Conservation (phyloP, 2,113 vertebrate genomes). For the Lampris incognitus region DNA sequence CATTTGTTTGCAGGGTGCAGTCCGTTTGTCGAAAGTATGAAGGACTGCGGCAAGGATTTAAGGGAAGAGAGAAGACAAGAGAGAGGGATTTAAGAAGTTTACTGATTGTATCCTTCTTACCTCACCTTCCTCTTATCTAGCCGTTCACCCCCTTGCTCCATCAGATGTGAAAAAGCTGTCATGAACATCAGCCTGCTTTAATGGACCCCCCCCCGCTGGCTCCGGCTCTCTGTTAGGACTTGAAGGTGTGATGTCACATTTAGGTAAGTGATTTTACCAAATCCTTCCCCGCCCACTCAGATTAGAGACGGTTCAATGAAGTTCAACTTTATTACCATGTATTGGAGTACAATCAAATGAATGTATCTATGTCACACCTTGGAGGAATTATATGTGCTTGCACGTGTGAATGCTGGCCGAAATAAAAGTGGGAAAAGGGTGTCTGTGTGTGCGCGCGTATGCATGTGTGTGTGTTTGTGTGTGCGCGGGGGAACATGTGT, state of each 20-base stretch:
- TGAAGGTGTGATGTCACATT: background rate
- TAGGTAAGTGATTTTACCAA: background rate
- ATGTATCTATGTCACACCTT: background rate
- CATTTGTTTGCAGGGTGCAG: background rate
- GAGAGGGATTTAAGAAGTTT: background rate
- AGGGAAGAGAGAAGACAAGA: background rate
- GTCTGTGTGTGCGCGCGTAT: background rate
- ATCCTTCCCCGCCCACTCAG: background rate
- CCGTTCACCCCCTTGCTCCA: background rate
- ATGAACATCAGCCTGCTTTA: too few relatives aligned
- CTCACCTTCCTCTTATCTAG: background rate
- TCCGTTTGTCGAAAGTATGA: background rate
- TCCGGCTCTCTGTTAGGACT: constrained; percentile 19
- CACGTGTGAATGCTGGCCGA: background rate
- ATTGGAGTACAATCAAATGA: background rate
- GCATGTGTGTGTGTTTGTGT: background rate
- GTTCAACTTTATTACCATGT: background rate
- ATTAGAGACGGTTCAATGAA: background rate
- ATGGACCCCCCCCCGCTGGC: background rate
- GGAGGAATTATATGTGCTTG: background rate
- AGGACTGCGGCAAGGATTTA: background rate
- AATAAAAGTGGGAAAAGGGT: background rate
- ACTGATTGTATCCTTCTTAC: background rate
- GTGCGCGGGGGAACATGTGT: background rate
- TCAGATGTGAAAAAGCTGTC: background rate